A percentile compares a stretch with the other conserved stretches of the same genome.
These are phyloP conservation scores for Calephelis virginiensis DNA, from an alignment of 1,140 invertebrate species.

Conservation along the genomic window DNA sequence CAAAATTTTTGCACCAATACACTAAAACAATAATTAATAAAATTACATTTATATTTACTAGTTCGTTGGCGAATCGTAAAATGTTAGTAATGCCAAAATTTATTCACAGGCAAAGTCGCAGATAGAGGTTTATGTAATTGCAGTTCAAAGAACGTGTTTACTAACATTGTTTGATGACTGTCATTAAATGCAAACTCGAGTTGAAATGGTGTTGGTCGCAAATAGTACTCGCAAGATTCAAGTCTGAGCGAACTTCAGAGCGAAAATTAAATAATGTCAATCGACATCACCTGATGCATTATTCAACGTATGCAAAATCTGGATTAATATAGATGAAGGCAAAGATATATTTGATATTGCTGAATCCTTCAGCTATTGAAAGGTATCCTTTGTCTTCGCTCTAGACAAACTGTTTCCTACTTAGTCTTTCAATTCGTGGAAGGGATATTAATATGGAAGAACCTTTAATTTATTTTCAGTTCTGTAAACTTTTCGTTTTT, in stretches of 20 bases:
- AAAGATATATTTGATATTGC: constrained; percentile 50
- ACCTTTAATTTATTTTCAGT: not conserved
- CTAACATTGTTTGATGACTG: constrained; percentile 7
- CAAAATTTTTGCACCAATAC: no score
- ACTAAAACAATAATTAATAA: no score
- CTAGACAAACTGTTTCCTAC: constrained; percentile 2
- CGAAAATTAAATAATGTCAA: constrained; percentile 58
- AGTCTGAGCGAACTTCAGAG: constrained; percentile 34
- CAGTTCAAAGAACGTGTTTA: not conserved
- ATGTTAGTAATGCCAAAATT: no score
- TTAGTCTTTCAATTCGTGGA: not conserved
- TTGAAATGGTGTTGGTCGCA: not conserved
- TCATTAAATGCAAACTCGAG: constrained; percentile 5
- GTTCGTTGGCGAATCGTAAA: no score
- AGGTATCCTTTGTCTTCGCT: constrained; percentile 24
- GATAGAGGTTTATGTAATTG: not conserved
- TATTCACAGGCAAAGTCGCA: no score
- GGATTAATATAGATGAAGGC: constrained; percentile 59
- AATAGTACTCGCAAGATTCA: constrained; percentile 1
- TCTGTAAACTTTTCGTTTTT: no score
- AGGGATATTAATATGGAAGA: not conserved
- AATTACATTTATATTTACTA: no score
- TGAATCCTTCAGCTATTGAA: constrained; percentile 37
- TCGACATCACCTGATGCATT: constrained; percentile 53
- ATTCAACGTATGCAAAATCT: constrained; percentile 63